Conservation (phyloP, 2,797 vertebrate species). For the Leuciscus waleckii region DNA sequence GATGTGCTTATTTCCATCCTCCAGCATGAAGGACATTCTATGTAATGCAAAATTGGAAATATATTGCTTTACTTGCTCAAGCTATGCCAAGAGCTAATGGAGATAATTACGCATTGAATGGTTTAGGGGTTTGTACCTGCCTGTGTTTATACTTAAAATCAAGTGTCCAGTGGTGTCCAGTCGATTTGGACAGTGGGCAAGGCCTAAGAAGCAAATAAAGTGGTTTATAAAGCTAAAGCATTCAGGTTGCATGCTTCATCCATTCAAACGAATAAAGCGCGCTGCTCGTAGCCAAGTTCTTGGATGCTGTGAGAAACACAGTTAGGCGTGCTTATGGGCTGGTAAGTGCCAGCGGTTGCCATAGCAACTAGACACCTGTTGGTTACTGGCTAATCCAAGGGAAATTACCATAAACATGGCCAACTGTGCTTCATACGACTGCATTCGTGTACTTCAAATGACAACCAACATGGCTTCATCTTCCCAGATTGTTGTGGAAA, state of each 20-base stretch:
- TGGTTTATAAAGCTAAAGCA: slow-evolving; percentile 12
- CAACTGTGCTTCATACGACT: slow-evolving; percentile 20
- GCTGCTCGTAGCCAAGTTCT: slow-evolving; percentile 8
- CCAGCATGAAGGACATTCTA: neutral
- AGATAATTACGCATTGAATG: slow-evolving; percentile 23
- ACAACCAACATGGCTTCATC: slow-evolving; percentile 5
- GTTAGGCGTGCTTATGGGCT: slow-evolving; percentile 43
- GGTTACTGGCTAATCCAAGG: slow-evolving; percentile 43
- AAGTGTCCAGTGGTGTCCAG: neutral
- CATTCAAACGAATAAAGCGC: neutral
- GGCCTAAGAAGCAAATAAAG: slow-evolving; percentile 25
- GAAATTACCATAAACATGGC: slow-evolving; percentile 47
- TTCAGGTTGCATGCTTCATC: slow-evolving; percentile 15
- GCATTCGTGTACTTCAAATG: slow-evolving; percentile 26
- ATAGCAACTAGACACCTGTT: slow-evolving; percentile 51
- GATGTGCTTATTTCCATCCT: neutral
- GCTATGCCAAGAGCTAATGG: slow-evolving; percentile 32
- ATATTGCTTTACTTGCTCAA: slow-evolving; percentile 18
- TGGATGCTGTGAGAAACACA: slow-evolving; percentile 45
- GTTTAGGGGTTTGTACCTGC: slow-evolving; percentile 7
- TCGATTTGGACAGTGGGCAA: slow-evolving; percentile 23
- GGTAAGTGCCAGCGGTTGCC: slow-evolving; percentile 37
- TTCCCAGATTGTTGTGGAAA: slow-evolving; percentile 13
- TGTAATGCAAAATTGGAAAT: slow-evolving; percentile 19
- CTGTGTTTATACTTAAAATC: slow-evolving; percentile 26